Base-by-base conservation (phyloP, 2,113 vertebrate species). In the Mobula hypostoma region DNA sequence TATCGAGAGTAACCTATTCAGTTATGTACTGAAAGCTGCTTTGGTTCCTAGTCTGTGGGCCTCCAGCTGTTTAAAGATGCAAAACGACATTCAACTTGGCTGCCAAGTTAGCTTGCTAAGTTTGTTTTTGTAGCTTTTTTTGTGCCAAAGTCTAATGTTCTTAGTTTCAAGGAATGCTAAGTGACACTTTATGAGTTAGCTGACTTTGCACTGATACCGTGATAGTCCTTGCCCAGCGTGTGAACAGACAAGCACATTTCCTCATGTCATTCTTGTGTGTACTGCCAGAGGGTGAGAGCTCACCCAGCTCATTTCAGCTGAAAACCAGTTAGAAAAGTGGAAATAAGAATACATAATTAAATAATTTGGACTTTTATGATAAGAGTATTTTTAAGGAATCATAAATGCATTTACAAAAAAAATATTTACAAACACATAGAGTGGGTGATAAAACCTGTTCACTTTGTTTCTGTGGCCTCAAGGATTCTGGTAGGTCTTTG, bases 81-180 rank as follows among this genome's bases (percentile, higher is more conserved):
- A 61, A 58, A 24, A 8, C 83, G 27, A 87, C 56, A 61, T 58
- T 9, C 9, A 63, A 66, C 58, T 29, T 17, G 83, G 5, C 85
- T 88, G 85, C 58, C 85, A 88, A 88, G 85, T 88, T n/a, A 29
- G 83, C 83, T 87, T 82, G 48, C 14, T n/a, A 61, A 88, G 27
- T 15, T 27, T 88, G 27, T 15, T 27, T 88, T 63, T 87, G 9
- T 63, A 9, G 56, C 27, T 63, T 88, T 88, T 63, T 88, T 88
- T 15, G 56, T 88, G 85, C 85, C 58, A 88, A 63, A n/a, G 61
- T 87, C 24, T 56, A 4, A 29, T 87, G 83, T 3, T 11, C 83
- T 61, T 85, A 40, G 82, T 82, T 82, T 82, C 36, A 85, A 88
- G 58, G 56, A 63, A 88, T n/a, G 12, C 27, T 27, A 66, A 88